Evolutionary conservation across 2,888 invertebrate genomes (phyloP).

Genomic region (Aspidiotus destructor): DNA sequence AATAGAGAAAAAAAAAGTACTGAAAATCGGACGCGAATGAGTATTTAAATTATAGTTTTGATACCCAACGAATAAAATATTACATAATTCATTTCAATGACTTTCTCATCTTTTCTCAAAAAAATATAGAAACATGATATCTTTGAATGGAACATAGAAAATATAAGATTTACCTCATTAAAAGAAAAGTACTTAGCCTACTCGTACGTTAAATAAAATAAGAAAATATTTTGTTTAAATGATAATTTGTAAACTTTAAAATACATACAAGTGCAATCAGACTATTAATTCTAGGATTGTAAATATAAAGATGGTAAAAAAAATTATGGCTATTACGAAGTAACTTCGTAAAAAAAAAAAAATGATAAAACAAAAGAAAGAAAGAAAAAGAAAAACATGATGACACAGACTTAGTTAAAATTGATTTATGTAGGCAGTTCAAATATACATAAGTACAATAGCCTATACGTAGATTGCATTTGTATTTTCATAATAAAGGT

Average conservation of each 20-base stretch:
- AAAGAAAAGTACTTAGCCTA: too few species aligned
- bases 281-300: constrained; percentile 1
- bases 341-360: neutral
- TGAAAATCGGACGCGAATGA: neutral
- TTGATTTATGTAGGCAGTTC: too few species aligned
- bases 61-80: constrained; percentile 5
- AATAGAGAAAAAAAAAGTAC: neutral
- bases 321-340: neutral
- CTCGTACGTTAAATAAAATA: neutral
- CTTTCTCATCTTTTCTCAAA: too few species aligned
- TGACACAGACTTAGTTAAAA: too few species aligned
- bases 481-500: too few species aligned
- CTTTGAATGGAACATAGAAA: too few species aligned
- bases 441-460: too few species aligned
- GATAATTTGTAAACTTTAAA: neutral
- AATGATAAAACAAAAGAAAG: neutral
- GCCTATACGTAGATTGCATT: too few species aligned
- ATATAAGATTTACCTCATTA: too few species aligned
- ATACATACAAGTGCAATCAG: constrained; percentile 4
- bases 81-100: too few species aligned
- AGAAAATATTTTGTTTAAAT: neutral
- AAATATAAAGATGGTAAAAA: neutral
- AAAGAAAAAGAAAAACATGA: neutral
- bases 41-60: neutral
- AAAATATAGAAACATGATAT: too few species aligned